Percentiles rank a stretch among this genome's conserved stretches.
Evolutionary conservation across 2,113 vertebrate species (phyloP).

Genomic region (Aythya baeri): DNA sequence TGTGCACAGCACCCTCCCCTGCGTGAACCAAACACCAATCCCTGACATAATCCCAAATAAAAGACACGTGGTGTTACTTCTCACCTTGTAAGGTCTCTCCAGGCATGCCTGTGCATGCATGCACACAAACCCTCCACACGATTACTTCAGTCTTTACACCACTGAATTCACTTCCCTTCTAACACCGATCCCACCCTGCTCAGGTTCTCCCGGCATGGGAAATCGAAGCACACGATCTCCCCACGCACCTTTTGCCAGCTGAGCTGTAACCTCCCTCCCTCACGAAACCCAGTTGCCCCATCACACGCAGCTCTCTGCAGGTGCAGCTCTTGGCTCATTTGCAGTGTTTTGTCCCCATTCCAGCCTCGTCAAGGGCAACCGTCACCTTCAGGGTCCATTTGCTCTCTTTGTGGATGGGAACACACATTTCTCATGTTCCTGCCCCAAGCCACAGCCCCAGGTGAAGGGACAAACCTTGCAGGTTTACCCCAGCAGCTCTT

Average conservation of each 20-base stretch:
- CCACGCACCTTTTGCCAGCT: rapidly evolving
- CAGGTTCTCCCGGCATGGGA: background rate
- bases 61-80: background rate
- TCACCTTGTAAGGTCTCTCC: background rate
- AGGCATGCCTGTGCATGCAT: rapidly evolving
- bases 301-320: background rate
- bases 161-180: background rate
- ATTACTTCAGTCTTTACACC: background rate
- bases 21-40: background rate
- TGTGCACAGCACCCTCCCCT: background rate
- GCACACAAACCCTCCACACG: background rate
- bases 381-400: background rate
- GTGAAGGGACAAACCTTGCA: background rate
- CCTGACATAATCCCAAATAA: background rate
- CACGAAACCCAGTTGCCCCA: background rate
- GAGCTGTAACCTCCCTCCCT: background rate
- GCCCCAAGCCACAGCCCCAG: background rate
- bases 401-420: background rate
- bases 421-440: background rate
- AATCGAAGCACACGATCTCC: background rate
- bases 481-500: background rate
- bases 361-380: background rate
- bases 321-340: background rate
- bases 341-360: background rate
- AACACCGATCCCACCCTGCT: background rate